Conservation (phyloP, 2,888 invertebrate species). For the Pyralis farinalis region DNA sequence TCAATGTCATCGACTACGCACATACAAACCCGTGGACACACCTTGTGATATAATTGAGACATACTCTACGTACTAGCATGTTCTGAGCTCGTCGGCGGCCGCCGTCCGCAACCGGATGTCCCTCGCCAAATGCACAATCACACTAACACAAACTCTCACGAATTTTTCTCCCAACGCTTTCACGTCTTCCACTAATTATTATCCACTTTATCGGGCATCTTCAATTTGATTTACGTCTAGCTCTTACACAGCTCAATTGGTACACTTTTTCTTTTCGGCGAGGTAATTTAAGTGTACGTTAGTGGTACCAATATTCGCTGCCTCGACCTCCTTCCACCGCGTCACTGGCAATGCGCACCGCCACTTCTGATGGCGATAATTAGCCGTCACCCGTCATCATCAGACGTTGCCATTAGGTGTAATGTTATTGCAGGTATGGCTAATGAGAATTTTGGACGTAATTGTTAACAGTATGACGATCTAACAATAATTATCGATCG, state of each 20-base stretch:
- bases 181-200: constrained; percentile 80
- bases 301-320: constrained; percentile 33
- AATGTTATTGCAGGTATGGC: constrained; percentile 32
- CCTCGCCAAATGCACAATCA: constrained; percentile 76
- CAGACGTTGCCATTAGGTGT: constrained; percentile 27
- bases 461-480: constrained; percentile 29
- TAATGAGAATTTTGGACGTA: constrained; percentile 42
- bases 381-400: constrained; percentile 28
- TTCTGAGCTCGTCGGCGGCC: constrained; percentile 10
- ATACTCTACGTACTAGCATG: no score
- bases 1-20: no score
- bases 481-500: constrained; percentile 26
- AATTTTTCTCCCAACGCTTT: constrained; percentile 81
- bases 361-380: constrained; percentile 24
- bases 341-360: constrained; percentile 10
- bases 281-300: constrained; percentile 57
- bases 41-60: no score
- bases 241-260: constrained; percentile 71
- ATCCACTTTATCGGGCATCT: constrained; percentile 81
- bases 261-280: constrained; percentile 76
- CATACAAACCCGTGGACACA: no score
- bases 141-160: constrained; percentile 77
- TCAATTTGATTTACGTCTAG: constrained; percentile 80
- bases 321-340: constrained; percentile 37
- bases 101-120: constrained; percentile 62